Conservation (phyloP, 1,140 invertebrate genomes). For the Ephestia elutella region DNA sequence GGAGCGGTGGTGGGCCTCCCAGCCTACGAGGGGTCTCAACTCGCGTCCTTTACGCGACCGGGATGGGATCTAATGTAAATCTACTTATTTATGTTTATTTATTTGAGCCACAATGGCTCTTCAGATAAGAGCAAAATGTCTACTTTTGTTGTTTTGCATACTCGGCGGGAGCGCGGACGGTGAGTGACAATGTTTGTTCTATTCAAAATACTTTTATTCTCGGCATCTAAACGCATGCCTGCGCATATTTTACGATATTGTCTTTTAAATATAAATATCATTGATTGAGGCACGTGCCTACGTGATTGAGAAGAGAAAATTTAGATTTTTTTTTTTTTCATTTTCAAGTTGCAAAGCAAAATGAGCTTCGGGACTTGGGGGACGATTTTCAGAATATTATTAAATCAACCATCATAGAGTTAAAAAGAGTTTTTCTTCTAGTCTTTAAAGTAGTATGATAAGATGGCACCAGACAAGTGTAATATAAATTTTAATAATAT, state of each 20-base stretch:
- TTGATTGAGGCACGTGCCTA: constrained; percentile 2
- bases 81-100: constrained; percentile 50
- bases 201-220: constrained; percentile 38
- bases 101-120: constrained; percentile 60
- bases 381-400: not conserved
- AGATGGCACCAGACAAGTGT: no score
- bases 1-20: constrained; percentile 17
- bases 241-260: constrained; percentile 27
- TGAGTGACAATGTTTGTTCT: constrained; percentile 50
- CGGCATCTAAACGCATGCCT: constrained; percentile 31
- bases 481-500: no score
- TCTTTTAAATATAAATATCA: constrained; percentile 4
- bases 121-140: constrained; percentile 45
- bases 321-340: not conserved
- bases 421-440: constrained; percentile 9
- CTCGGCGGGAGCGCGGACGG: constrained; percentile 46
- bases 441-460: not conserved
- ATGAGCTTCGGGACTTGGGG: constrained; percentile 1
- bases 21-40: constrained; percentile 10
- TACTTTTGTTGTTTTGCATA: constrained; percentile 58
- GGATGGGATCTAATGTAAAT: constrained; percentile 63
- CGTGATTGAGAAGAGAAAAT: not conserved
- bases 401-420: constrained; percentile 9
- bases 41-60: constrained; percentile 26
- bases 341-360: not conserved